Base-by-base conservation (phyloP, 2,888 invertebrate genomes). In the Hetaerina titia region DNA sequence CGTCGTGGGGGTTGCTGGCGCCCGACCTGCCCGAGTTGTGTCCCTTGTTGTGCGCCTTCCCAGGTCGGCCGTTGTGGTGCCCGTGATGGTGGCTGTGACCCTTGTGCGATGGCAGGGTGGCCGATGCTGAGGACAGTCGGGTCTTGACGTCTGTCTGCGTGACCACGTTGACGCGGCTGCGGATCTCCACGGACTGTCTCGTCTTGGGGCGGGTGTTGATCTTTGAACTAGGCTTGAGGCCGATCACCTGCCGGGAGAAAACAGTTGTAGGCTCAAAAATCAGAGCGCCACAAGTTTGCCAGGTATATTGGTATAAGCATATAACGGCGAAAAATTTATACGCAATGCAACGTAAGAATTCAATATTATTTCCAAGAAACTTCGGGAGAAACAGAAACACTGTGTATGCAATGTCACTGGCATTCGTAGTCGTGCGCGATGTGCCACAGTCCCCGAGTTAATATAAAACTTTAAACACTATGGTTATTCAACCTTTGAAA, bases 211-310 rank as follows among this genome's bases (percentile, higher is more conserved):
- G 96, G 90, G 56, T 13, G 92, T 74, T 92, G 69, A 96, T 96
- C 96, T 97, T 97, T 9, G 98, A 97, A 95, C 98, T 98, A n/a
- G 98, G 98, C 95, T 98, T 98, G 95, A 98, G 97, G 96, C 98
- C 98, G 94, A 98, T 98, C 64, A 97, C 96, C 97, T 97, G 95
- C 60, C 17, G 22, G 15, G 81, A 81, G 13, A 31, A 45, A 45
- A 45, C 4, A 74, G 22, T n/a, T 74, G 2, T 22, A 74, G n/a
- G n/a, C 4, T 74, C 74, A 74, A 22, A n/a, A 22, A 74, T 22
- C 22, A 22, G 4, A 74, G n/a, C 90, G 94, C 94, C 90, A 94
- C 89, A 90, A n/a, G n/a, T n/a, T 88, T 31, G 94, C 88, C 90
- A 94, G 95, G 81, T 95, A 94, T 95, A 45, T 45, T 45, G 45